Evolutionary conservation across 2,797 vertebrate genomes (phyloP), one percentile per base, ranked within the genome.

Genomic region (Tiaroga cobitis): DNA sequence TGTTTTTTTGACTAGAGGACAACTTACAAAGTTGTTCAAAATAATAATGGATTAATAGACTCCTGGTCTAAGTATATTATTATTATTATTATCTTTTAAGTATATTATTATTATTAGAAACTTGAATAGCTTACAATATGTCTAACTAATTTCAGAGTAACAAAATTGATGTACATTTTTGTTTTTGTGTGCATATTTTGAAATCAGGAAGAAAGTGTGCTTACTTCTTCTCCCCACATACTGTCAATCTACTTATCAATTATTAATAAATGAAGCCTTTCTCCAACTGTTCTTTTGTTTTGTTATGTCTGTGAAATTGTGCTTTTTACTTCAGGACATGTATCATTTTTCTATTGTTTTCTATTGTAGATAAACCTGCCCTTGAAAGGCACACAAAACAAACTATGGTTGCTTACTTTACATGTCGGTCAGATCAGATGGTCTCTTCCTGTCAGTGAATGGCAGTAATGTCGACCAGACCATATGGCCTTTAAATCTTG

Each of bases 241-340:
- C 34, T 61, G 24, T 77, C 61, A 56, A 77, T 39, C 3, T 8
- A 18, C 51, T 75, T 75, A 43, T 59, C 39, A 32, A 41, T 79
- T 32, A 65, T n/a, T 65, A 43, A 46, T 79, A 39, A 65, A 79
- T 46, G 5, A 77, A 54, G n/a, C 39, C n/a, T 79, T 63, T 79
- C 39, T 65, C 15, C 34, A 59, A n/a, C 75, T 77, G 34, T 75
- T 77, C 21, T 75, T 15, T 56, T 78, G 24, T 59, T 59, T 59
- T 37, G 49, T 56, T 4, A 77, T 61, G 37, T 78, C 54, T 78
- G 34, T 78, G 24, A 61, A 61, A 61, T 19, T 32, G 32, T 19
- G 32, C 26, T 18, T 67, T 32, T 32, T 18, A 26, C 39, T 26
- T 76, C 0, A 37, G 32, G 29, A 56, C 8, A 56, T 56, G 2